These are phyloP conservation scores for Myotis yumanensis DNA, from an alignment of 2,113 vertebrate genomes.

Conservation along the genomic window DNA sequence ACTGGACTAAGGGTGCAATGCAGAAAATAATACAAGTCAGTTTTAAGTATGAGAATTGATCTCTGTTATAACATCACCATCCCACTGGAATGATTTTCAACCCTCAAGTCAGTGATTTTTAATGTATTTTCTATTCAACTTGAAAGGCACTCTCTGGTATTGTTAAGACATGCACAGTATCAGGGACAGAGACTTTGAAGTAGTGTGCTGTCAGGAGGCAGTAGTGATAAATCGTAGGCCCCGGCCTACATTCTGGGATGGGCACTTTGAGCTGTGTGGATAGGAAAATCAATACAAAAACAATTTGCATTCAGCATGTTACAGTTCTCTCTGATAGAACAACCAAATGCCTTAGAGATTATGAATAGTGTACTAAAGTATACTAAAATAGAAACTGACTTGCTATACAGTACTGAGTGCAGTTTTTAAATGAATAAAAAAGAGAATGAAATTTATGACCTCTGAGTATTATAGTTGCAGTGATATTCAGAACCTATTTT, in stretches of 20 bases:
- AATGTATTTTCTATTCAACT: constrained; percentile 23
- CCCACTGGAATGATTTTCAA: not conserved
- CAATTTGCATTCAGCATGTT: not conserved
- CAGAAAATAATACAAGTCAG: not conserved
- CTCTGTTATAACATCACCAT: not conserved
- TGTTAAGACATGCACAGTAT: not conserved
- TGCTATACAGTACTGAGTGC: not conserved
- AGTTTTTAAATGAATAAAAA: constrained; percentile 20
- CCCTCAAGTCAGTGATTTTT: not conserved
- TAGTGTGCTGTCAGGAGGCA: not conserved
- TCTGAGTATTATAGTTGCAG: not conserved
- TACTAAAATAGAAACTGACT: not conserved
- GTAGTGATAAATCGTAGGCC: not conserved
- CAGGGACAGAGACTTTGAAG: not conserved
- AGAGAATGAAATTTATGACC: constrained; percentile 1
- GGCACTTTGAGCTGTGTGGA: not conserved
- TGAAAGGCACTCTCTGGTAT: not conserved
- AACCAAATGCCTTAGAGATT: constrained; percentile 29
- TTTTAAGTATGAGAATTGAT: not conserved
- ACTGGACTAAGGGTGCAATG: not conserved
- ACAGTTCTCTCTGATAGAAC: not conserved
- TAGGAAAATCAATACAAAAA: not conserved
- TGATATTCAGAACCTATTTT: not conserved
- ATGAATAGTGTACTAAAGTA: not conserved
- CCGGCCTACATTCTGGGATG: not conserved